A percentile compares a stretch with the other conserved stretches of the same genome.
These are phyloP conservation scores for Phoxinus dragarum DNA, from an alignment of 2,797 vertebrate genomes.

Conservation along the genomic window DNA sequence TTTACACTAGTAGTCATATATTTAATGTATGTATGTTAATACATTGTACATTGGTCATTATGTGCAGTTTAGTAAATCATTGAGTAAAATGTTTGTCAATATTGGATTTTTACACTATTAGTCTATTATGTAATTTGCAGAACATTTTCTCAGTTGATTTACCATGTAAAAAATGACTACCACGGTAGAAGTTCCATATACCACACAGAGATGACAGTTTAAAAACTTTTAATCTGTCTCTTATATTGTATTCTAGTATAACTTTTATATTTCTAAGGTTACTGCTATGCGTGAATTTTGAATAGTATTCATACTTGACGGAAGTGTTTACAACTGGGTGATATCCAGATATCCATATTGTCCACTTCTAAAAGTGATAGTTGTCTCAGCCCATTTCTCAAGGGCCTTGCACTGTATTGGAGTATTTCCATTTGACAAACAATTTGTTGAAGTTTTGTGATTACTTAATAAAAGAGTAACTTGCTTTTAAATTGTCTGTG, in stretches of 20 bases:
- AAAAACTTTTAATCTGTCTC: not conserved
- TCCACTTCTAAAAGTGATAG: not conserved
- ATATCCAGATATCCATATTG: not conserved
- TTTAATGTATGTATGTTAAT: no score
- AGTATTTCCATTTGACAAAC: not conserved
- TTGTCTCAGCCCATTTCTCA: not conserved
- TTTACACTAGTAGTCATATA: no score
- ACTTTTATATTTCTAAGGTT: no score
- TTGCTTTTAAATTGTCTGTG: not conserved
- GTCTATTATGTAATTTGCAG: not conserved
- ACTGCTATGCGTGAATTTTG: no score
- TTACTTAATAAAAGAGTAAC: conserved; percentile 5
- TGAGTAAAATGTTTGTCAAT: no score
- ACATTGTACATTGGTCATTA: no score
- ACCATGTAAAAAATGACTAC: no score
- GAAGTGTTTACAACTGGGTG: no score
- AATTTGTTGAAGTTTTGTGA: conserved; percentile 13
- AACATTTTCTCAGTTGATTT: not conserved
- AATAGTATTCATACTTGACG: no score
- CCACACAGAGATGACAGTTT: not conserved
- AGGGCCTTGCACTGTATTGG: not conserved
- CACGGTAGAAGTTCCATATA: not conserved
- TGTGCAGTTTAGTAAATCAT: no score
- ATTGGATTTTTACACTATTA: not conserved
- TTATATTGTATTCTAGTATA: not conserved